Evolutionary conservation across 2,888 invertebrate genomes (phyloP), one percentile per base, ranked within the genome.

Genomic region (Hesperia comma): DNA sequence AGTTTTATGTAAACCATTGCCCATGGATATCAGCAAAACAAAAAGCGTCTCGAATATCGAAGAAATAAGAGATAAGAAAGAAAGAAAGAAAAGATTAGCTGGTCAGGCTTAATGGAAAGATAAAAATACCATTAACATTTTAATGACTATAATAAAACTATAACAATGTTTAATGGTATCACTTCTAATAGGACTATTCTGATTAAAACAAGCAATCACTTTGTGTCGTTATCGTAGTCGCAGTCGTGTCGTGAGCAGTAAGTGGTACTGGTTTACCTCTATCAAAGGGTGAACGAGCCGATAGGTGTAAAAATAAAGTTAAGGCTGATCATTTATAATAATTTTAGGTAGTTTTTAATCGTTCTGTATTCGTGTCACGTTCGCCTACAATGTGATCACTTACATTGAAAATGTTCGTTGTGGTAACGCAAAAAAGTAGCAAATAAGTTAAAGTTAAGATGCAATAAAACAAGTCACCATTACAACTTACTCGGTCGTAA

Each of bases 251-350:
- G 70, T 68, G 7, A 5, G 14, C 8, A 40, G n/a, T 67, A 63
- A 64, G 55, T 17, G 32, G 14, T n/a, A 55, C 56, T 63, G 51
- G 62, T 60, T 61, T 41, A 21, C 63, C 66, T 64, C 70, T 41
- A 54, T 67, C 70, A 70, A 76, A 78, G 80, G 83, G 81, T 85
- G 81, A 84, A 84, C 78, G 82, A 78, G 79, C 83, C 74, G 69
- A 71, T 64, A 68, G 68, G 79, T 76, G 77, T 77, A 81, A 82
- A 84, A 86, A 85, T 85, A 84, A 85, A 80, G 78, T 79, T 82
- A 83, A 86, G 85, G 85, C 69, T 85, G 69, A 57, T 60, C 64
- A 69, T 75, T 77, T 68, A 75, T 76, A 78, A 67, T 68, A 66
- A 68, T 69, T 58, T 68, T 51, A 67, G 43, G 54, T 40, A 57